Base-by-base conservation (phyloP, 35 echinoderm and acorn worm genomes). In the Hemicentrotus pulcherrimus region DNA sequence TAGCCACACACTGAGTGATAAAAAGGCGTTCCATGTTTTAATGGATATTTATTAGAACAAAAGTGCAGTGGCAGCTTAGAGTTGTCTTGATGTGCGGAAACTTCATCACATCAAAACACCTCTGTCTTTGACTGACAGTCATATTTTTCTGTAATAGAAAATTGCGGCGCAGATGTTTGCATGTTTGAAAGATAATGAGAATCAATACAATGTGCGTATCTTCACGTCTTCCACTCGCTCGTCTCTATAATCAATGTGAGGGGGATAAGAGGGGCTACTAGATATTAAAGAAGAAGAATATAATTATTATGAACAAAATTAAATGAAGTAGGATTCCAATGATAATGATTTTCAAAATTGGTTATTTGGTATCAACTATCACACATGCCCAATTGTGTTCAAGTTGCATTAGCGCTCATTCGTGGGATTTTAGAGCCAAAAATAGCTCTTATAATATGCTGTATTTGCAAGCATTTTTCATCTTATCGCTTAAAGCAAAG, bases 131-230 rank as follows among this genome's bases (percentile, higher is more conserved):
- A 78, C 65, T 28, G 65, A 78, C 65, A 78, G 65, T 18, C 65
- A 78, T 78, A 78, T 78, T 78, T 71, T 78, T 78, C 65, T n/a
- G 28, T 78, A n/a, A 78, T 78, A 78, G 28, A 78, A 78, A 78
- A 78, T 78, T 78, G 65, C 28, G 65, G 28, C 28, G 65, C 65
- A 78, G 65, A 78, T 78, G 65, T 78, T 78, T 78, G 65, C 65
- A 78, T 78, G 65, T 78, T 78, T 22, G 65, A n/a, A 22, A 22
- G 65, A 22, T 78, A 78, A 78, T 78, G 6, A 78, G 28, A 78
- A 78, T 78, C 65, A n/a, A 78, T 78, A 78, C 28, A 78, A 78
- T n/a, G 18, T 78, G 65, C 65, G 65, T 78, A 78, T 78, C 22
- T 78, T 78, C 65, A 28, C 19, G 65, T 78, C 65, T 78, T 78